Evolutionary conservation across 2,888 invertebrate genomes (phyloP).

Genomic region (Hydraecia micacea): DNA sequence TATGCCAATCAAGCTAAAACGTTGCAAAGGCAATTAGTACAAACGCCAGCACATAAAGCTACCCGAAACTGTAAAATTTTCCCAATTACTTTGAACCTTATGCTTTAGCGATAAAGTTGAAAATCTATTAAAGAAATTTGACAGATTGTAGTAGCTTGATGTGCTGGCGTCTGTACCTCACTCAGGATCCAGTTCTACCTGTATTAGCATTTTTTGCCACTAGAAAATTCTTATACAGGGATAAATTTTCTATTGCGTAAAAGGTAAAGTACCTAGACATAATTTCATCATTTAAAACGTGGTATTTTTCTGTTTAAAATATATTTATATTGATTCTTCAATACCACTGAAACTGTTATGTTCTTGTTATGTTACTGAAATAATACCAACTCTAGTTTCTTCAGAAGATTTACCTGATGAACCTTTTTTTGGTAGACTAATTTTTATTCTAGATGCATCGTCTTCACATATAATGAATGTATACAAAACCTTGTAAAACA

Average conservation of each 20-base stretch:
- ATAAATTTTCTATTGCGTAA: not conserved
- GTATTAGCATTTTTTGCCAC: not conserved
- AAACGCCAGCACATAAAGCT: too few species aligned
- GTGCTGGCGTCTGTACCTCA: too few species aligned
- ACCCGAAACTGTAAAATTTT: too few species aligned
- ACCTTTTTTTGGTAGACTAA: too few species aligned
- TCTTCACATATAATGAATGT: too few species aligned
- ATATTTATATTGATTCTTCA: not conserved
- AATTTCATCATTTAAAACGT: not conserved
- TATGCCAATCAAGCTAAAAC: conserved; percentile 40
- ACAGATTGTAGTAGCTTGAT: too few species aligned
- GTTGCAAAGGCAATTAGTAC: conserved; percentile 37
- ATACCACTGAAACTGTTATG: not conserved
- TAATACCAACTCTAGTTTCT: not conserved
- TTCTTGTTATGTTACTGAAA: not conserved
- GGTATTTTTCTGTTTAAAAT: not conserved
- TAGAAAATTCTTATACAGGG: not conserved
- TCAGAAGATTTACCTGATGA: not conserved
- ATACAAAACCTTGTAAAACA: too few species aligned
- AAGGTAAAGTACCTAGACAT: too few species aligned
- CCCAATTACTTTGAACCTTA: too few species aligned
- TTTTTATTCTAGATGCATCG: too few species aligned
- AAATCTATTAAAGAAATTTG: too few species aligned
- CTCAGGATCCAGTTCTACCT: conserved; percentile 19
- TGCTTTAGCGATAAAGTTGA: too few species aligned